Evolutionary conservation across 2,888 invertebrate species (phyloP), one percentile per base, ranked within the genome.

Genomic region (Philhelius pedissequus): DNA sequence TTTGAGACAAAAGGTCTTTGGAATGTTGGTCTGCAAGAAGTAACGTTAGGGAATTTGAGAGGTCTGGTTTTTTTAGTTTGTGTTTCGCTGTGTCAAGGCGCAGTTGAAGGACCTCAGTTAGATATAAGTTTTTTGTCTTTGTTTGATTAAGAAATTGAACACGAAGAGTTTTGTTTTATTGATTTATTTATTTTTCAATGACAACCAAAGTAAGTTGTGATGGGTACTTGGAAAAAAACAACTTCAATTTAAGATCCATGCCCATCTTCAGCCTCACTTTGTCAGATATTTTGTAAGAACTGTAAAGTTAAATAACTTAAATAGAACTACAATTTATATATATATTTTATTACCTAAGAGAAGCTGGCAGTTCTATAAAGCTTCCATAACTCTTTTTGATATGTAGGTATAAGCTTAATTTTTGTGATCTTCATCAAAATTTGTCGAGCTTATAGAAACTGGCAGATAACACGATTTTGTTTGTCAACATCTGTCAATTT

Each of bases 91-190:
- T 15, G 15, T 4, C 27, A 52, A 27, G 15, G 7, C 9, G 38
- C 7, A 62, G 62, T 62, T 62, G 43, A 62, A 62, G 43, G 43
- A 62, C 62, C 62, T 62, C 62, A 11, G 4, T 20, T 15, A 54
- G 11, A n/a, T n/a, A n/a, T n/a, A 30, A n/a, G 8, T 27, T 7
- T 30, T 32, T 13, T 54, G n/a, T n/a, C 30, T 32, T 32, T 56
- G 1, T 13, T 13, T 56, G 18, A 11, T 56, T 20, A 20, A 48
- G 3, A n/a, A 25, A 22, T 22, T 48, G 22, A 11, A 22, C 22
- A 48, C 4, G 18, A 6, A 3, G 20, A 18, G 4, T 30, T 32
- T 54, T n/a, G n/a, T n/a, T 30, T 18, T 7, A 0, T 1, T 30
- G 32, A 15, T 30, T 15, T 4, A 9, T 20, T 54, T 48, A 3